These are phyloP conservation scores for Bergia sp. DNA, from an alignment of 92 coral and sea anemone species.

Conservation along the genomic window DNA sequence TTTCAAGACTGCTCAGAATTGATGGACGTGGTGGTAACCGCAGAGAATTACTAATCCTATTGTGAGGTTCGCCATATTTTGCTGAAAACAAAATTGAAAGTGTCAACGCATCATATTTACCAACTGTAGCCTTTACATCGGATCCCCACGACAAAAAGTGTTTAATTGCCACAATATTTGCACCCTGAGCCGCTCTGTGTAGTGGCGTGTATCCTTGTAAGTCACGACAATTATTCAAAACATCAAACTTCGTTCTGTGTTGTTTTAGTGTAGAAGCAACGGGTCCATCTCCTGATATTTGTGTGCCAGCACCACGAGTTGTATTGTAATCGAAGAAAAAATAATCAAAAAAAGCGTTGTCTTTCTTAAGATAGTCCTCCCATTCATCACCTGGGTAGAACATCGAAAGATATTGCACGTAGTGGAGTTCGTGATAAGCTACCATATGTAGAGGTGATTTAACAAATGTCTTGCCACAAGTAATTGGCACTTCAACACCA, in stretches of 20 bases:
- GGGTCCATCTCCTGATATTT: conserved; percentile 6
- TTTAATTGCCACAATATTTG: conserved; percentile 55
- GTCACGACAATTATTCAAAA: too few species aligned
- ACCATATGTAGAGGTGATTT: conserved; percentile 34
- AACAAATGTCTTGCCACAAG: conserved; percentile 22
- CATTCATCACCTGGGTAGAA: conserved; percentile 32
- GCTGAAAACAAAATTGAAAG: too few species aligned
- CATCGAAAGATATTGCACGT: conserved; percentile 16
- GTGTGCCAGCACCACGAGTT: too few species aligned
- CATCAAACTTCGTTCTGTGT: too few species aligned
- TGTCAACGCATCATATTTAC: too few species aligned
- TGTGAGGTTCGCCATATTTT: too few species aligned
- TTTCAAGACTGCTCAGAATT: too few species aligned
- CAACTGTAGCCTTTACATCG: not conserved
- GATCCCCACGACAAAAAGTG: conserved; percentile 43
- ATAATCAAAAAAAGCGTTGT: conserved; percentile 52
- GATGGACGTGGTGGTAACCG: too few species aligned
- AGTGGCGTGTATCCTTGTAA: conserved; percentile 55
- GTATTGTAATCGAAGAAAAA: conserved; percentile 31
- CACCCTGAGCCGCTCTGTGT: conserved; percentile 77
- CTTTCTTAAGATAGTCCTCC: conserved; percentile 1
- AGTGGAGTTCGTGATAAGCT: conserved; percentile 35
- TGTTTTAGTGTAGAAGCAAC: too few species aligned
- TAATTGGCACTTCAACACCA: too few species aligned
- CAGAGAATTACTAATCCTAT: too few species aligned